Percentiles rank a stretch among this genome's conserved stretches.
These are phyloP conservation scores for Micromesistius poutassou DNA, from an alignment of 2,797 vertebrate genomes.

Conservation along the genomic window DNA sequence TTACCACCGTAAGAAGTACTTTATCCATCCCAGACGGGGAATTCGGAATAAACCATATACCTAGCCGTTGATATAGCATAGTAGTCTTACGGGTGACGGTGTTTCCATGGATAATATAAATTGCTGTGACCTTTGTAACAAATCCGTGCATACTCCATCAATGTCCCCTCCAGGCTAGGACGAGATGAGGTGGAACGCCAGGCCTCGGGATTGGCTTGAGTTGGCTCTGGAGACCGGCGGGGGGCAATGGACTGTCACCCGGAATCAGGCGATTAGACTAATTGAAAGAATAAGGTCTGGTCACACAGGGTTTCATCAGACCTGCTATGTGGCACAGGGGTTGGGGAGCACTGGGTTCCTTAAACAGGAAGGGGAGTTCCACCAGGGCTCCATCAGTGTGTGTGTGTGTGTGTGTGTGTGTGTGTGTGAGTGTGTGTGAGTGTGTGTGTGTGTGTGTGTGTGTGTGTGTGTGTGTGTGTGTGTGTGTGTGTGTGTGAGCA, in stretches of 20 bases:
- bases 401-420: too few relatives aligned
- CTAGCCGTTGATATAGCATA: conserved; percentile 23
- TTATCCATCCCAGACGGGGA: background rate
- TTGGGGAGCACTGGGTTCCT: background rate
- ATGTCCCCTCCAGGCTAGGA: conserved; percentile 30
- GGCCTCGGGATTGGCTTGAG: conserved; percentile 29
- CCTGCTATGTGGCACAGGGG: background rate
- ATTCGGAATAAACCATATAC: background rate
- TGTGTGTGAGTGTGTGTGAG: too few relatives aligned
- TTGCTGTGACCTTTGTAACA: conserved; percentile 64
- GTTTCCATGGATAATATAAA: conserved; percentile 52
- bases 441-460: too few relatives aligned
- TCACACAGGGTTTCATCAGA: conserved; percentile 5
- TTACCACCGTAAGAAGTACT: background rate
- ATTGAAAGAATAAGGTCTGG: conserved; percentile 37
- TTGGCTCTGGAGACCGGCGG: conserved; percentile 52
- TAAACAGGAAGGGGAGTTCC: too few relatives aligned
- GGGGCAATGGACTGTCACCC: conserved; percentile 8
- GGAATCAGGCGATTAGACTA: conserved; percentile 37
- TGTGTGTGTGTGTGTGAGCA: too few relatives aligned
- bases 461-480: too few relatives aligned
- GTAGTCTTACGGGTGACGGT: conserved; percentile 35
- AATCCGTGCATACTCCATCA: conserved; percentile 61
- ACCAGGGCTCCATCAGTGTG: too few relatives aligned
- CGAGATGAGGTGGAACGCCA: conserved; percentile 57